phyloP scores from a whole-genome alignment of 1,140 invertebrate genomes.

The Achatina immaculata region DNA sequence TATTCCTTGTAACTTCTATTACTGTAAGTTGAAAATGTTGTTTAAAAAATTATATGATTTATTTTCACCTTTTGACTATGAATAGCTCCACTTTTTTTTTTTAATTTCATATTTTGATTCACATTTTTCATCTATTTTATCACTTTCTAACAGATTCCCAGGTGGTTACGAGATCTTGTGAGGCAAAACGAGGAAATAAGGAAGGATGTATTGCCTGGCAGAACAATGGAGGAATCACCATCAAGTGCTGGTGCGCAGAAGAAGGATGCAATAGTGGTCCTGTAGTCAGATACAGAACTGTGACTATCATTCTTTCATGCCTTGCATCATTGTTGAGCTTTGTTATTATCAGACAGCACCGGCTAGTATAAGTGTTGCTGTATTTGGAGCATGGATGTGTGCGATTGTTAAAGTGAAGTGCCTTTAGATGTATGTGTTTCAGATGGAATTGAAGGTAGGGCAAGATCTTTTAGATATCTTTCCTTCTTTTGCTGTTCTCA shows the following conservation, averaged over 20 bases:
- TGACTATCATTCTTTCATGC: background rate
- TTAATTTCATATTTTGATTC: too few species aligned
- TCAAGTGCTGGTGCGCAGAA: constrained; percentile 43
- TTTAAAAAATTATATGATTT: too few species aligned
- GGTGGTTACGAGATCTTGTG: constrained; percentile 47
- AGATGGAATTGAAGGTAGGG: too few species aligned
- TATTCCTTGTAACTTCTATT: too few species aligned
- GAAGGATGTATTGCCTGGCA: constrained; percentile 40
- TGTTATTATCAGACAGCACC: background rate
- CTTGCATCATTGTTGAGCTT: background rate
- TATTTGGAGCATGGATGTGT: background rate
- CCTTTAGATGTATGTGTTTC: too few species aligned
- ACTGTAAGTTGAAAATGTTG: too few species aligned
- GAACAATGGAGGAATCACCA: constrained; percentile 38
- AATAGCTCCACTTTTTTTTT: too few species aligned
- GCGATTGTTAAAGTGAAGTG: background rate
- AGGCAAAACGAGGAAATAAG: constrained; percentile 35
- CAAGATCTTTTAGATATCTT: too few species aligned
- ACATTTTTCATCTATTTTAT: too few species aligned
- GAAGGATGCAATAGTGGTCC: constrained; percentile 42
- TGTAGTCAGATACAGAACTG: background rate
- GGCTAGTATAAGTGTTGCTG: background rate
- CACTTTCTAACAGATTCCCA: constrained; percentile 45
- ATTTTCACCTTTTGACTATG: too few species aligned
- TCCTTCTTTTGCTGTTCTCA: too few species aligned